Evolutionary conservation across 2,113 vertebrate species (phyloP).

Genomic region (Megaptera novaeangliae): DNA sequence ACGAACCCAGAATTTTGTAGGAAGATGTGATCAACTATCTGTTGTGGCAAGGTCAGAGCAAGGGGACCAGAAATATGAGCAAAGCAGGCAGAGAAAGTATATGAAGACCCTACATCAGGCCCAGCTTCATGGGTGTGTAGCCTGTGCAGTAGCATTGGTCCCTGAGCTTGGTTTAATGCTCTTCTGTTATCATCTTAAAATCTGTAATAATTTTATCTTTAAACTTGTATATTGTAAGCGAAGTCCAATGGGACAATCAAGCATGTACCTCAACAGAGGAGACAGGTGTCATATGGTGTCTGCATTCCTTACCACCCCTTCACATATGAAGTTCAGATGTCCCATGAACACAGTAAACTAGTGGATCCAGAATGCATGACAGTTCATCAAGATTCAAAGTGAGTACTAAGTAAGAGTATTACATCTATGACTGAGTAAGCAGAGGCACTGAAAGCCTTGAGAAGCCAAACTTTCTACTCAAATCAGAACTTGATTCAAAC

Average conservation of each 20-base stretch:
- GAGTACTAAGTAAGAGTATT: neutral
- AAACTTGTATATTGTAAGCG: neutral
- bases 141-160: no score
- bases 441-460: neutral
- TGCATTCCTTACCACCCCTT: neutral
- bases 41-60: neutral
- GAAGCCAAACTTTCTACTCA: neutral
- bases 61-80: neutral
- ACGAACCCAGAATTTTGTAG: neutral
- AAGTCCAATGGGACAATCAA: neutral
- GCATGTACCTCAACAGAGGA: neutral
- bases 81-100: neutral
- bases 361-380: neutral
- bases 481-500: neutral
- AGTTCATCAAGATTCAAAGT: neutral
- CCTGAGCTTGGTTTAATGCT: neutral
- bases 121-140: neutral
- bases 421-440: neutral
- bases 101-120: neutral
- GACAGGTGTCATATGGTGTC: neutral
- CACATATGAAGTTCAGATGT: neutral
- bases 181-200: neutral
- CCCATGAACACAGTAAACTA: neutral
- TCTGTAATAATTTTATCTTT: neutral
- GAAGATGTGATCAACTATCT: neutral